phyloP scores from a whole-genome alignment of 2,888 invertebrate genomes.

The Embidobia sp. region DNA sequence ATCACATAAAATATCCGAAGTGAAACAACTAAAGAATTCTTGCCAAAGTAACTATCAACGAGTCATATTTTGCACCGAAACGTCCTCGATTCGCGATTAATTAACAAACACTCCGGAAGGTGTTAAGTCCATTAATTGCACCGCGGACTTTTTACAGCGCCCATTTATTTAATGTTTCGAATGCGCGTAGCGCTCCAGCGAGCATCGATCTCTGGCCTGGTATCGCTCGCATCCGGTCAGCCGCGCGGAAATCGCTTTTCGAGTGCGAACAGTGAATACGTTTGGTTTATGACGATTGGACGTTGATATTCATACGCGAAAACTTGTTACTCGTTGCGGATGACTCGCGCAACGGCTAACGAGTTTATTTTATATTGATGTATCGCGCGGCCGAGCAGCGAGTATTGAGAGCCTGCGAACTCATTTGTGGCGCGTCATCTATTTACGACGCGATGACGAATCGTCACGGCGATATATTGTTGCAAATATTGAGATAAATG shows the following conservation, averaged over 20 bases:
- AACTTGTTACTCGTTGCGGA: slow-evolving; percentile 30
- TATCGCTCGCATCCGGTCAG: slow-evolving; percentile 60
- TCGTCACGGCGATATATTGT: slow-evolving; percentile 26
- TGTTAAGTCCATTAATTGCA: too few relatives aligned
- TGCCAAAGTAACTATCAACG: too few relatives aligned
- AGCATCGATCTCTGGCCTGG: slow-evolving; percentile 48
- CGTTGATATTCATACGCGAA: slow-evolving; percentile 53
- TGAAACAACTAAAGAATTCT: too few relatives aligned
- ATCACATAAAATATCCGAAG: too few relatives aligned
- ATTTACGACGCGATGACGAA: slow-evolving; percentile 46
- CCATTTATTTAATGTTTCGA: slow-evolving; percentile 71
- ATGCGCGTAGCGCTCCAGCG: slow-evolving; percentile 63
- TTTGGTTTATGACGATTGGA: slow-evolving; percentile 49
- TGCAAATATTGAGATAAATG: slow-evolving; percentile 45
- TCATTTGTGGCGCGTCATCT: slow-evolving; percentile 49
- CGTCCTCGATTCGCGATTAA: too few relatives aligned
- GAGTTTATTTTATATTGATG: slow-evolving; percentile 60
- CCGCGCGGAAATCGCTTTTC: slow-evolving; percentile 62
- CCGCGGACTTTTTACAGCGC: too few relatives aligned
- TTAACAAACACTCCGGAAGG: too few relatives aligned
- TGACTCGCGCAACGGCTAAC: slow-evolving; percentile 36
- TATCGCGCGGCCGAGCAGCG: slow-evolving; percentile 31
- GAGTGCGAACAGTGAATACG: slow-evolving; percentile 51
- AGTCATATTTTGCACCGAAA: too few relatives aligned
- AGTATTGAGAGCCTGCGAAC: slow-evolving; percentile 41